Evolutionary conservation across 2,888 invertebrate genomes (phyloP), one percentile per base, ranked within the genome.

Genomic region (Caenorhabditis japonica): DNA sequence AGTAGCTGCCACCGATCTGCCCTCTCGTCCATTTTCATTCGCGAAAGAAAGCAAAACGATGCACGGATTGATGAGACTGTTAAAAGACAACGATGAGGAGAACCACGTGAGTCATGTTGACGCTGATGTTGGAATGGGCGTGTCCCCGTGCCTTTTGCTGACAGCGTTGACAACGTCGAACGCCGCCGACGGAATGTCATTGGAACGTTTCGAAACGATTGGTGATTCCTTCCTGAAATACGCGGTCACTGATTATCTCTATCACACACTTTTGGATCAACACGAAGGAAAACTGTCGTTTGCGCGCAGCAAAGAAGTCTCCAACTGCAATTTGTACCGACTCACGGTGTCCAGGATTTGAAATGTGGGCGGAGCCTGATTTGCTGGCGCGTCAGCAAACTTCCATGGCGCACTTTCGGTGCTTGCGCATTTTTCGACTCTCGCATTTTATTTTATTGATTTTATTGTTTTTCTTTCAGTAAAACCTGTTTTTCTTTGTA

Each of bases 281-380:
- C 97, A 99, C 85, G 99, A 99, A 89, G 99, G 99, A 1, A 97
- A 97, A 88, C 90, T 99, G 3, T 96, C 96, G 85, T 97, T 97
- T 87, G 91, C 97, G 86, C 90, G 99, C 51, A 97, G 96, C 53
- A 97, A 97, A 87, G 97, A 97, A 91, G 90, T 95, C 23, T 93
- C 94, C 51, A 95, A 95, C 88, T 91, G 95, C 82, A 97, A 99
- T 90, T 91, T 99, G 12, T 99, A 97, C 89, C 92, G 94, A 1
- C 44, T 17, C 47, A 77, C n/a, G n/a, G n/a, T n/a, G n/a, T n/a
- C n/a, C n/a, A n/a, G n/a, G n/a, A n/a, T n/a, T n/a, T n/a, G n/a
- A n/a, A n/a, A n/a, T n/a, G n/a, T n/a, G n/a, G n/a, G n/a, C n/a
- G n/a, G n/a, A n/a, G n/a, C n/a, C n/a, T n/a, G n/a, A n/a, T n/a